Percentiles rank a stretch among this genome's conserved stretches.
Conservation (phyloP, 2,888 invertebrate species). For the Plebejus argus region DNA sequence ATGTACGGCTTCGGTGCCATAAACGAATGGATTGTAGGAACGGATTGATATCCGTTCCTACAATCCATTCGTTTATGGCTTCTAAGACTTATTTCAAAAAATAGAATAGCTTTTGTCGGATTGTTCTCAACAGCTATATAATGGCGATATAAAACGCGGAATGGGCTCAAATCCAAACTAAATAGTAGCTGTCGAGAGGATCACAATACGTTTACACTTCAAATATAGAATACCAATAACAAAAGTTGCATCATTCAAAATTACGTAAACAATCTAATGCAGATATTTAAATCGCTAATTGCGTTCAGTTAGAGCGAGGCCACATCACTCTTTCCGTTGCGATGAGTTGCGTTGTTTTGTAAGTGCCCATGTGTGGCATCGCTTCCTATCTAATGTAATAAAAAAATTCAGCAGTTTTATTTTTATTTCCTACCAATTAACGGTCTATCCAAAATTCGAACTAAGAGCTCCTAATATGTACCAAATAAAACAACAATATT, state of each 20-base stretch:
- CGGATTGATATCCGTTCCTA: no score
- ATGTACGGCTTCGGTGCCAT: no score
- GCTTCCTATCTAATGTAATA: no score
- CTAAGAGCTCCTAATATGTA: neutral
- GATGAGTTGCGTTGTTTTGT: neutral
- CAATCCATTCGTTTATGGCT: no score
- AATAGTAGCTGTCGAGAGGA: slow-evolving; percentile 22
- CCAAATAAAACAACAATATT: neutral
- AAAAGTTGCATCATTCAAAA: slow-evolving; percentile 3
- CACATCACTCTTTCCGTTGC: neutral
- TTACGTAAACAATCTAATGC: neutral
- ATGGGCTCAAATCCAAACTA: neutral
- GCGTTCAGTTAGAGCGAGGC: neutral
- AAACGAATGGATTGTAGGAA: no score
- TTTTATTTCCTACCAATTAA: neutral
- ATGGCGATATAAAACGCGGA: neutral
- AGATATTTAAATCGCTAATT: neutral
- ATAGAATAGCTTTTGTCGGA: slow-evolving; percentile 3
- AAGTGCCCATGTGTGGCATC: no score
- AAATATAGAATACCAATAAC: slow-evolving; percentile 15
- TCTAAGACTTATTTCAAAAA: neutral
- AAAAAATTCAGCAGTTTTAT: no score
- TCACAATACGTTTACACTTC: slow-evolving; percentile 3
- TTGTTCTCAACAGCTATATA: slow-evolving; percentile 19
- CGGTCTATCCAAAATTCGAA: neutral